Evolutionary conservation across 2,113 vertebrate genomes (phyloP), one percentile per base, ranked within the genome.

Genomic region (Terrapene triunguis): DNA sequence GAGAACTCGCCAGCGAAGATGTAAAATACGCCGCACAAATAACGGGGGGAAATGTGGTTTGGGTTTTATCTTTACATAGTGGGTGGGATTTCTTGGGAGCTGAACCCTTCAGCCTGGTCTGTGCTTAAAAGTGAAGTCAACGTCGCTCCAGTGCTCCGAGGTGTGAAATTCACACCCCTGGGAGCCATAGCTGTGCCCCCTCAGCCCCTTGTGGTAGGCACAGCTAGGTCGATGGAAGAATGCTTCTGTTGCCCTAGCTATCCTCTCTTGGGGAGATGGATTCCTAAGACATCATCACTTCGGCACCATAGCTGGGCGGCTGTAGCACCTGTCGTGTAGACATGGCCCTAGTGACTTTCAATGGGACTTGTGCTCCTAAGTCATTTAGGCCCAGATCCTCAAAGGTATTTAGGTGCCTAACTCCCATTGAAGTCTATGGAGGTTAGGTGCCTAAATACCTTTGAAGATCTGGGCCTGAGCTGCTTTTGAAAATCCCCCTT

Each of bases 341-440:
- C 62, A 69, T 35, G 69, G 38, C 76, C 0, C 38, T 22, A 74
- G 38, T 42, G 0, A 1, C 4, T 5, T 51, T 1, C 0, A 69
- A 3, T 84, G 2, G 80, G 47, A 84, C 65, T n/a, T 0, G 74
- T 88, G 65, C 76, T 1, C 84, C 4, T 0, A 92, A 89, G 81
- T 89, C 38, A 0, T 42, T 69, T 32, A 85, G 87, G 92, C 65
- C 17, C 65, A 69, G 16, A n/a, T 10, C 65, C 65, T 65, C 65
- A 38, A 69, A 69, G 35, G 8, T 69, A 62, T 38, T 38, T n/a
- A 21, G 65, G 65, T 69, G 19, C 35, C 65, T 69, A 69, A 19
- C 65, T 69, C 35, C 35, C 35, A 69, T 7, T 69, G 65, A n/a
- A 69, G 19, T 21, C 35, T 10, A 69, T 69, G 65, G 16, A 69